Base-by-base conservation (phyloP, 2,113 vertebrate species). In the Etia nguti region DNA sequence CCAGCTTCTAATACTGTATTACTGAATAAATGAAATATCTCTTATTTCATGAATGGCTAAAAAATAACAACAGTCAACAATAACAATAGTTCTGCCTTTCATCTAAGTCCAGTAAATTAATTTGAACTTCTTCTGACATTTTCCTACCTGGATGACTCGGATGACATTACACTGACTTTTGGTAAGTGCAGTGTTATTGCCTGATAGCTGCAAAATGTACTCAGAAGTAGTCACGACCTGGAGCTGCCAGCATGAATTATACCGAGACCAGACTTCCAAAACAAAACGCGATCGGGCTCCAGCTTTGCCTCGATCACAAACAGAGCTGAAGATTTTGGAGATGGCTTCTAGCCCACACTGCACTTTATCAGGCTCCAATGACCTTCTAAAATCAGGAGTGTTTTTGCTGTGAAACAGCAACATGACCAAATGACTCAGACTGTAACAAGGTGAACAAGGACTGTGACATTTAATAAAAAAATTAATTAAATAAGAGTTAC, bases 321-420 rank as follows among this genome's bases (percentile, higher is more conserved):
- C 70, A 48, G 24, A 56, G 85, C 48, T 54, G 54, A 50, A n/a
- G 79, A 84, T 90, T 79, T 36, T 18, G 4, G 26, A 81, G 38
- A 62, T 90, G 87, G 88, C 86, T 91, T 84, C 57, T 55, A 90
- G 91, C 86, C 86, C 82, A 84, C 85, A 79, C 75, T 86, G 89
- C 82, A 86, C 88, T 91, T 89, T 79, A 91, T 88, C 86, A 73
- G 84, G 38, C 80, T 57, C 24, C 10, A 4, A 20, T 93, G 92
- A 93, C 92, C 89, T 94, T 93, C 83, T 80, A 8, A 70, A 91
- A 43, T 50, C 62, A 88, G 60, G 12, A 65, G 26, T 83, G 68
- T 70, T 88, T 80, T 75, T 38, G 50, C 65, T 84, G 86, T 59
- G 60, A 38, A 38, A 34, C 38, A 15, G 79, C 18, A 41, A 81